These are phyloP conservation scores for Epinephelus cyanopodus DNA, from an alignment of 2,113 vertebrate species.

Conservation along the genomic window DNA sequence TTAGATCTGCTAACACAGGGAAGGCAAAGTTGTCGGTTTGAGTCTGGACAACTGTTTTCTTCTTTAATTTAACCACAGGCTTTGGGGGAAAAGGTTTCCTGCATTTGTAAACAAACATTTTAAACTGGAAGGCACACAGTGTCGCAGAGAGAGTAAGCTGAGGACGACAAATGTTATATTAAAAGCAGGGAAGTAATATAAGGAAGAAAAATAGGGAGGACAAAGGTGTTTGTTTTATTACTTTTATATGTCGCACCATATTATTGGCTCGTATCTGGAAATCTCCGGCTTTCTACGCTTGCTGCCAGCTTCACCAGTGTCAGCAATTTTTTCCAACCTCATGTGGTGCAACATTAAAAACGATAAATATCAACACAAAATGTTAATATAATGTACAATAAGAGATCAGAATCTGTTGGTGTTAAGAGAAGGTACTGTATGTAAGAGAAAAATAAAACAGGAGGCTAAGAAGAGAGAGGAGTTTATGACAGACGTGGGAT, in stretches of 20 bases:
- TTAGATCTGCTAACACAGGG: slow-evolving; percentile 35
- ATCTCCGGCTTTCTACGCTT: background rate
- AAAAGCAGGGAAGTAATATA: background rate
- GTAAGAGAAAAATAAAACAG: background rate
- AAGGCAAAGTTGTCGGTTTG: background rate
- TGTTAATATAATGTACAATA: background rate
- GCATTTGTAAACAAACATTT: slow-evolving; percentile 6
- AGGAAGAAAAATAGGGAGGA: background rate
- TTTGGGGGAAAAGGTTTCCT: background rate
- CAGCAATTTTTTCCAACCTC: slow-evolving; percentile 4
- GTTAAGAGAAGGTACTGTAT: slow-evolving; percentile 4
- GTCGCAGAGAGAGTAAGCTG: background rate
- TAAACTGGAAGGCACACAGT: background rate
- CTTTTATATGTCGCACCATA: background rate
- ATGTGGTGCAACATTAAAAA: slow-evolving; percentile 25
- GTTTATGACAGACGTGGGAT: background rate
- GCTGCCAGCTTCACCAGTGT: slow-evolving; percentile 12
- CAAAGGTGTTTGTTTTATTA: background rate
- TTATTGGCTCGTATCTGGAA: slow-evolving; percentile 8
- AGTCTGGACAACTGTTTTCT: background rate
- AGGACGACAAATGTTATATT: background rate
- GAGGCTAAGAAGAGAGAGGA: background rate
- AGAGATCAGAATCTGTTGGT: background rate
- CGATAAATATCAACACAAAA: slow-evolving; percentile 12
- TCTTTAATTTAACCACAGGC: background rate